These are phyloP conservation scores for Calliphora vicina DNA, from an alignment of 1,140 invertebrate species.

Conservation along the genomic window DNA sequence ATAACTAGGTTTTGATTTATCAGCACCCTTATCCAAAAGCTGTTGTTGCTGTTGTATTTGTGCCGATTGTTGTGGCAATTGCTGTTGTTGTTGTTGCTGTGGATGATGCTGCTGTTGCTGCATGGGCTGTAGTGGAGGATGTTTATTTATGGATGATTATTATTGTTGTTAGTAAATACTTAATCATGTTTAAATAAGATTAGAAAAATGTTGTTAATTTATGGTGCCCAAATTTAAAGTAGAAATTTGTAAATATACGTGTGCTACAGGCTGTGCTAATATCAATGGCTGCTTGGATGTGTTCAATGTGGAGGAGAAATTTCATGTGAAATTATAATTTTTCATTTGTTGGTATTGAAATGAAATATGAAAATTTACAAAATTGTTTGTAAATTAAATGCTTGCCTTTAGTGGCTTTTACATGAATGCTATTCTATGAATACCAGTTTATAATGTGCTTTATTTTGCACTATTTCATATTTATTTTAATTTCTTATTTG, in stretches of 20 bases:
- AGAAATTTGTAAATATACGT: no score
- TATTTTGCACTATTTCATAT: no score
- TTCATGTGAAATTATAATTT: not conserved
- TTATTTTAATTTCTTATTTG: no score
- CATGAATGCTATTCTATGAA: no score
- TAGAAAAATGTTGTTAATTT: slow-evolving; percentile 5
- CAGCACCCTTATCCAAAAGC: slow-evolving; percentile 36
- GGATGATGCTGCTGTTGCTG: not conserved
- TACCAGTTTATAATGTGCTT: no score
- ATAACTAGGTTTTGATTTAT: slow-evolving; percentile 44
- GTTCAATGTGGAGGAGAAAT: not conserved
- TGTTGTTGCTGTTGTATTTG: slow-evolving; percentile 43
- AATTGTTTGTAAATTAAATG: no score
- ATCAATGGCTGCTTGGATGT: not conserved
- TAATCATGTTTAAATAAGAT: not conserved
- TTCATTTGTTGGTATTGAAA: no score
- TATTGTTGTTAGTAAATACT: slow-evolving; percentile 14
- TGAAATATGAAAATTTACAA: no score
- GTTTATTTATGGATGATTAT: not conserved
- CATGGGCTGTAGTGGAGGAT: not conserved
- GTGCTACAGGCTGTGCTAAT: no score
- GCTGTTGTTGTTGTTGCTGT: not conserved
- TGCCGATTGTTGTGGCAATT: slow-evolving; percentile 15
- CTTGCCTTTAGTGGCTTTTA: no score
- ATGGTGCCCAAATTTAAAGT: not conserved